Evolutionary conservation across 2,797 vertebrate genomes (phyloP).

Genomic region (Holocentrus rufus): DNA sequence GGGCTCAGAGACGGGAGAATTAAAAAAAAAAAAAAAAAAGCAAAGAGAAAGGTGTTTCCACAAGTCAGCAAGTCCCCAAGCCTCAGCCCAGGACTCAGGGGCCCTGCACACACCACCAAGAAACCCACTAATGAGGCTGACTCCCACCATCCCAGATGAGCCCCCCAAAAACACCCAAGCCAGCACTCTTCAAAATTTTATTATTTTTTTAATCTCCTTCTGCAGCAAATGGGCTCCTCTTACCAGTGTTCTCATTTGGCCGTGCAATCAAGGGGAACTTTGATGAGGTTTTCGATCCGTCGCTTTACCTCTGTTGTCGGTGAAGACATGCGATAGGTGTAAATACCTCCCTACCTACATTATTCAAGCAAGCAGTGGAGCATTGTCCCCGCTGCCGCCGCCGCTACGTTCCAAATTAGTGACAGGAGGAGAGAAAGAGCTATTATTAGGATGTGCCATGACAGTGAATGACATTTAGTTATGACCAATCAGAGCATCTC

Average conservation of each 20-base stretch:
- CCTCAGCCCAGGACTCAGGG: constrained; percentile 54
- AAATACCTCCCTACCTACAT: constrained; percentile 3
- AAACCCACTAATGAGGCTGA: constrained; percentile 77
- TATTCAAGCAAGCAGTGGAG: constrained; percentile 4
- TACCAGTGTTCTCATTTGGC: constrained; percentile 46
- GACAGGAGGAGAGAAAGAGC: constrained; percentile 4
- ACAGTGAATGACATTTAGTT: constrained; percentile 63
- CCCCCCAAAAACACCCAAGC: constrained; percentile 48
- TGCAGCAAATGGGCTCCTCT: constrained; percentile 35
- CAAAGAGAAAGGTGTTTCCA: constrained; percentile 60
- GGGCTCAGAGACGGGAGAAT: constrained; percentile 29
- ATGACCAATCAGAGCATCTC: constrained; percentile 48
- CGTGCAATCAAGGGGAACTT: constrained; percentile 38
- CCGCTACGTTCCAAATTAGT: constrained; percentile 42
- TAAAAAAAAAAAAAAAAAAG: constrained; percentile 47
- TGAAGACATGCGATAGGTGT: constrained; percentile 11
- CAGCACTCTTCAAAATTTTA: constrained; percentile 53
- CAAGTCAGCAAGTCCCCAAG: constrained; percentile 78
- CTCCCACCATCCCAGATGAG: constrained; percentile 53
- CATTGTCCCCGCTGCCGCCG: background rate
- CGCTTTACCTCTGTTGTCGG: background rate
- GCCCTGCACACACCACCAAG: constrained; percentile 40
- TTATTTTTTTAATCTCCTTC: constrained; percentile 31
- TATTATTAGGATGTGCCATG: constrained; percentile 40
- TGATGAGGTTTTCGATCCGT: constrained; percentile 44